Evolutionary conservation across 2,113 vertebrate species (phyloP).

Genomic region (Leptobrachium leishanense): DNA sequence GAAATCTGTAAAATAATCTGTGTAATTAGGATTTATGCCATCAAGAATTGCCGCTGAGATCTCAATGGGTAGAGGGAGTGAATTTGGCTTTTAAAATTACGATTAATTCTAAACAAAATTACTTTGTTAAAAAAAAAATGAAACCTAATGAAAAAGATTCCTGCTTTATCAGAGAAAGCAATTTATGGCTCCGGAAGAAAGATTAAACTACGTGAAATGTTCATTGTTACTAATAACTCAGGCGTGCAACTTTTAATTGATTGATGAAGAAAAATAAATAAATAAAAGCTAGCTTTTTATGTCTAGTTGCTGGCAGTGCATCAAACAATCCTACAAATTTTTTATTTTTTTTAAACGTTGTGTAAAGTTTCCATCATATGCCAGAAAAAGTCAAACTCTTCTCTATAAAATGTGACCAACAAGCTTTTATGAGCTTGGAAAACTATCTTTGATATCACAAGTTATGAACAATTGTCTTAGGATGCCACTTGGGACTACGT

Average conservation of each 20-base stretch:
- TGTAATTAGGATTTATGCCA: constrained; percentile 4
- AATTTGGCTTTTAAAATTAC: constrained; percentile 16
- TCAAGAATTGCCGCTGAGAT: background rate
- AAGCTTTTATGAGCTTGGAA: background rate
- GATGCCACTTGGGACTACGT: background rate
- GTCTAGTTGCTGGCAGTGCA: constrained; percentile 29
- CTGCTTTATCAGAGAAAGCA: constrained; percentile 22
- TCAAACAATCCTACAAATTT: constrained; percentile 24
- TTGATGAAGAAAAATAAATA: constrained; percentile 3
- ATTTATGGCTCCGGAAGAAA: constrained; percentile 25
- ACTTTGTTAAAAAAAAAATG: constrained; percentile 12
- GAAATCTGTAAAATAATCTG: background rate
- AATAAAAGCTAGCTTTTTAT: constrained; percentile 22
- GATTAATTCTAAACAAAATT: constrained; percentile 16
- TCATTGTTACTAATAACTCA: constrained; percentile 45
- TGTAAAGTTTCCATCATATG: constrained; percentile 39
- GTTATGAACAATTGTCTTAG: background rate
- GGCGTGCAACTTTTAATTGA: constrained; percentile 37
- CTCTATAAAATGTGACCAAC: constrained; percentile 13
- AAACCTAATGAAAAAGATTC: constrained; percentile 35
- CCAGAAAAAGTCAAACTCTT: constrained; percentile 27
- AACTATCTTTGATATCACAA: background rate
- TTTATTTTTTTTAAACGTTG: constrained; percentile 28
- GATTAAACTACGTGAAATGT: constrained; percentile 25
- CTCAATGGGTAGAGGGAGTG: background rate